Conservation (phyloP, 2,888 invertebrate species). For the Caenorhabditis angaria region DNA sequence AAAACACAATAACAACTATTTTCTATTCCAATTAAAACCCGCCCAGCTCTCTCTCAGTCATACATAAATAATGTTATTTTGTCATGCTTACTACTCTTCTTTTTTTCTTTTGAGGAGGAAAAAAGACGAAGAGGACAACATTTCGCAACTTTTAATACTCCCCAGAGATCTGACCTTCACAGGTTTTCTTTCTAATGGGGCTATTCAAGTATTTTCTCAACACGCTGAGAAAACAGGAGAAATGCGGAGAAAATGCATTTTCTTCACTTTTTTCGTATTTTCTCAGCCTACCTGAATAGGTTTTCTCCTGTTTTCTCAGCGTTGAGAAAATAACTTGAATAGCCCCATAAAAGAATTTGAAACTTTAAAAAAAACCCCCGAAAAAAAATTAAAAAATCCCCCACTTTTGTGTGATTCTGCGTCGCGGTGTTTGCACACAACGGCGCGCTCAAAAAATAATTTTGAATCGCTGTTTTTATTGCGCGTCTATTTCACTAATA, state of each 20-base stretch:
- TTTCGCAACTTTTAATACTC: not conserved
- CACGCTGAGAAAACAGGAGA: not conserved
- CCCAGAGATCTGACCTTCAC: not conserved
- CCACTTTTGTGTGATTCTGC: slow-evolving; percentile 11
- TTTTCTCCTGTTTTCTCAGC: not conserved
- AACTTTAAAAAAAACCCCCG: not conserved
- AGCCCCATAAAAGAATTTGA: not conserved
- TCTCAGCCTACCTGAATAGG: too few relatives aligned
- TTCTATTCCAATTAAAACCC: too few relatives aligned
- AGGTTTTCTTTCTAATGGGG: too few relatives aligned
- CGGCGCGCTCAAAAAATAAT: too few relatives aligned
- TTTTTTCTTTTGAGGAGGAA: not conserved
- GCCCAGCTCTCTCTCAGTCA: too few relatives aligned
- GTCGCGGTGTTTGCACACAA: slow-evolving; percentile 17
- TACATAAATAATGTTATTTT: slow-evolving; percentile 10
- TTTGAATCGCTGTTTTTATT: slow-evolving; percentile 7
- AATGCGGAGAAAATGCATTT: too few relatives aligned
- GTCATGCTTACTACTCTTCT: not conserved
- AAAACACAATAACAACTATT: slow-evolving; percentile 9
- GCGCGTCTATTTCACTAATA: not conserved
- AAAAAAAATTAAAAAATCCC: not conserved
- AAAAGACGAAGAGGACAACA: not conserved
- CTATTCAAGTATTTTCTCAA: too few relatives aligned
- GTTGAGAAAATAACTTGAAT: not conserved
- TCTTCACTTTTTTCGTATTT: too few relatives aligned